These are phyloP conservation scores for Peromyscus attwateri DNA, from an alignment of 2,797 vertebrate species.

Conservation along the genomic window DNA sequence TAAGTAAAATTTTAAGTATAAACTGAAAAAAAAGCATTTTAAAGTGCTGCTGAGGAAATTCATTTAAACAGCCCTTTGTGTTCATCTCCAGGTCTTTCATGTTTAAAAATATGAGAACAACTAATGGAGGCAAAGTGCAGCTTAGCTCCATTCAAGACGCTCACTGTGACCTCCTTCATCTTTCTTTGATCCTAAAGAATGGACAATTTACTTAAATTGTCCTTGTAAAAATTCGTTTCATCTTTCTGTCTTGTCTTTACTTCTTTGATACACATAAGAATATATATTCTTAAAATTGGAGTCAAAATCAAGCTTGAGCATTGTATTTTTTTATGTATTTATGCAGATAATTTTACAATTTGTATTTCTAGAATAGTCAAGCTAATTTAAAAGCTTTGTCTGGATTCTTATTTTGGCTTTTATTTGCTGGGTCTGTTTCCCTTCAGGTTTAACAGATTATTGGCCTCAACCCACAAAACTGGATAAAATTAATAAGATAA, in stretches of 20 bases:
- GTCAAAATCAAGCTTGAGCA: neutral
- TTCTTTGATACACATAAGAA: neutral
- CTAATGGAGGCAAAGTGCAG: slow-evolving; percentile 65
- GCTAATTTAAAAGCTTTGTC: slow-evolving; percentile 37
- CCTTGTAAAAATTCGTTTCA: slow-evolving; percentile 53
- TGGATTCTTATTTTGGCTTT: neutral
- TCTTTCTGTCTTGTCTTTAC: slow-evolving; percentile 18
- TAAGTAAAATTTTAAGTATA: slow-evolving; percentile 60
- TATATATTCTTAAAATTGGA: slow-evolving; percentile 64
- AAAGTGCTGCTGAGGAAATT: slow-evolving; percentile 36
- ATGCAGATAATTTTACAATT: neutral
- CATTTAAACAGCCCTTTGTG: slow-evolving; percentile 54
- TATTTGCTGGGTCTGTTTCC: slow-evolving; percentile 8
- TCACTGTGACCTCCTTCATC: slow-evolving; percentile 31
- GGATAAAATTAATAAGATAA: neutral
- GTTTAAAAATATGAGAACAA: slow-evolving; percentile 67
- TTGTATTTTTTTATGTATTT: slow-evolving; percentile 8
- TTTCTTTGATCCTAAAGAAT: slow-evolving; percentile 65
- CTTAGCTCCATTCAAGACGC: slow-evolving; percentile 54
- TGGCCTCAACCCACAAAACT: slow-evolving; percentile 1
- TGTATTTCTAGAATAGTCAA: neutral
- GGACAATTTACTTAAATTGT: slow-evolving; percentile 60
- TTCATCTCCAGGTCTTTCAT: slow-evolving; percentile 68
- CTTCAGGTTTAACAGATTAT: slow-evolving; percentile 15
- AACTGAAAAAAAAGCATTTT: slow-evolving; percentile 8